Percentiles rank a stretch among this genome's conserved stretches.
phyloP scores from a whole-genome alignment of 2,113 vertebrate genomes.

The Damaliscus lunatus region DNA sequence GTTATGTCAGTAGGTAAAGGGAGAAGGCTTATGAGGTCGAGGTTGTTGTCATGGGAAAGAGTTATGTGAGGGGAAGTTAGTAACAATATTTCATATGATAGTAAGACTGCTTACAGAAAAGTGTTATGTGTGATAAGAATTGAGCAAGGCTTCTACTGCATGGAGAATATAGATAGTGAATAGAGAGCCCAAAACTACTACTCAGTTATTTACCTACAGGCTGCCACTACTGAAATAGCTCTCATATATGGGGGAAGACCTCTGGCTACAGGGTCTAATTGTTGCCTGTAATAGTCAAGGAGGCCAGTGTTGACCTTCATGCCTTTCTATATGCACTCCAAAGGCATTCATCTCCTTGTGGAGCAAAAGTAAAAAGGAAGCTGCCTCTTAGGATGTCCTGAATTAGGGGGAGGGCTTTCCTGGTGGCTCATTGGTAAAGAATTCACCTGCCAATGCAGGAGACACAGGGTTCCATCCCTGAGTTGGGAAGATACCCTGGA shows the following conservation, averaged over 20 bases:
- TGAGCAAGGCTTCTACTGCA: neutral
- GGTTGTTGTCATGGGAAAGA: neutral
- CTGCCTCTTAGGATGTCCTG: neutral
- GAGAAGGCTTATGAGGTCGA: neutral
- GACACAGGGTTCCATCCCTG: neutral
- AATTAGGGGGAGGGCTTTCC: neutral
- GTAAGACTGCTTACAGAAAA: neutral
- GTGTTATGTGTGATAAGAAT: neutral
- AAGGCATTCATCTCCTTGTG: neutral
- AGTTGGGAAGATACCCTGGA: neutral
- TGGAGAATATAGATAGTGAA: neutral
- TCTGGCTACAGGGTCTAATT: neutral
- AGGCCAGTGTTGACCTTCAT: neutral
- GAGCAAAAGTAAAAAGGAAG: neutral
- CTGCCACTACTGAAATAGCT: neutral
- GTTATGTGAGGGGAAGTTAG: neutral
- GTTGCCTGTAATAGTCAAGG: neutral
- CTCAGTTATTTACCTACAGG: neutral
- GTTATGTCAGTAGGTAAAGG: neutral
- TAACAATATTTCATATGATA: neutral
- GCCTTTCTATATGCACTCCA: neutral
- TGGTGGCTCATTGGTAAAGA: neutral
- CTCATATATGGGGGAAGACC: neutral
- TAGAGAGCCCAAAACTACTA: neutral
- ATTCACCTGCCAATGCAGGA: neutral